phyloP scores from a whole-genome alignment of 37 sponge, comb jelly and placozoan species.

The Mnemiopsis leidyi region DNA sequence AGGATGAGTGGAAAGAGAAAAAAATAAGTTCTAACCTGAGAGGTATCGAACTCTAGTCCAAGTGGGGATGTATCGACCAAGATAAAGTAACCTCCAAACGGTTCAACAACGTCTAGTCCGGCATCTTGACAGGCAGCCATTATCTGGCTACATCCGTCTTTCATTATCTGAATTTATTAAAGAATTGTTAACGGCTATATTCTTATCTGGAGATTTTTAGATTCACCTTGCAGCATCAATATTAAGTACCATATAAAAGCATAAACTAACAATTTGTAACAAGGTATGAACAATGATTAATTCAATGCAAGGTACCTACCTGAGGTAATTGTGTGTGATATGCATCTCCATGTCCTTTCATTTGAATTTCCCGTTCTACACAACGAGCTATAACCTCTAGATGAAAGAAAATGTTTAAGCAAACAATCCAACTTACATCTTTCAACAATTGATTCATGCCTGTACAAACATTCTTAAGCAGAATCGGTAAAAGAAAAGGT shows the following conservation, averaged over 20 bases:
- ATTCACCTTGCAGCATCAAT: no score
- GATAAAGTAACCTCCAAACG: slow-evolving; percentile 92
- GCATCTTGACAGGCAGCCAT: slow-evolving; percentile 73
- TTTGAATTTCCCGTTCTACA: slow-evolving; percentile 12
- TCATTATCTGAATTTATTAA: slow-evolving; percentile 46
- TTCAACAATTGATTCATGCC: neutral
- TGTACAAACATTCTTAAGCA: no score
- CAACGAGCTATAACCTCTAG: slow-evolving; percentile 26
- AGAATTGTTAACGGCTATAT: no score
- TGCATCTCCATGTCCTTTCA: neutral
- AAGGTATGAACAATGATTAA: no score
- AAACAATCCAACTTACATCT: neutral
- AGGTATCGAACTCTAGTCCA: slow-evolving; percentile 67
- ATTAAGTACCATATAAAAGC: neutral
- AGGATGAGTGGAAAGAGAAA: no score
- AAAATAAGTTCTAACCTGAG: no score
- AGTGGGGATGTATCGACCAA: slow-evolving; percentile 77
- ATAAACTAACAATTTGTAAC: neutral
- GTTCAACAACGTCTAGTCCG: slow-evolving; percentile 87
- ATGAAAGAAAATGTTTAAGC: neutral
- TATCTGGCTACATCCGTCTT: slow-evolving; percentile 76
- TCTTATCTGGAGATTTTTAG: no score
- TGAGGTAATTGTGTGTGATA: slow-evolving; percentile 9
- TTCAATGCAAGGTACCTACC: no score
- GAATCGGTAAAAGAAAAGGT: no score